Conservation (phyloP, 2,113 vertebrate genomes). For the Chelonoidis abingdonii region DNA sequence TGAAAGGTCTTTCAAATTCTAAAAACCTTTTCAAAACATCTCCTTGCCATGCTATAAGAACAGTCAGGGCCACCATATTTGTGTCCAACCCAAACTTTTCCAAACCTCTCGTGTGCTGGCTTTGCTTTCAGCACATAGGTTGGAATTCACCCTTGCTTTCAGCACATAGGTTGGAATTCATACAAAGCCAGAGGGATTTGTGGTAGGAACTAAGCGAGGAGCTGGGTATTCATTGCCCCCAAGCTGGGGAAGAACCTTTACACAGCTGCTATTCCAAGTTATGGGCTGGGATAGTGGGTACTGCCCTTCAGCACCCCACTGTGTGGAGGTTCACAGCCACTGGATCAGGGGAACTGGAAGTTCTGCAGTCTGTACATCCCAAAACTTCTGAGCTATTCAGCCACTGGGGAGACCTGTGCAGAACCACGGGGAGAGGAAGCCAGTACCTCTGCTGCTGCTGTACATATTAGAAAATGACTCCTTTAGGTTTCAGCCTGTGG, state of each 20-base stretch:
- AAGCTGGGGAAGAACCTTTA: not conserved
- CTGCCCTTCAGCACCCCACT: not conserved
- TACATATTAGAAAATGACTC: accelerated
- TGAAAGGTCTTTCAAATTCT: not conserved
- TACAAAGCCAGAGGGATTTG: not conserved
- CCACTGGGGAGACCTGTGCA: not conserved
- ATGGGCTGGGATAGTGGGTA: not conserved
- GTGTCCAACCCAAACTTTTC: not conserved
- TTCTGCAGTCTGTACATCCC: not conserved
- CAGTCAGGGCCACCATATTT: not conserved
- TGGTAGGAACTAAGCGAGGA: not conserved
- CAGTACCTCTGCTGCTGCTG: accelerated
- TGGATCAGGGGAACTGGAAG: not conserved
- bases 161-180: not conserved
- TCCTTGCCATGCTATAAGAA: not conserved
- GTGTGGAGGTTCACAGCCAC: not conserved
- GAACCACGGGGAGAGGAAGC: not conserved
- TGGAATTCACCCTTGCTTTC: not conserved
- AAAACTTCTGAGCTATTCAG: not conserved
- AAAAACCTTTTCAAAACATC: not conserved
- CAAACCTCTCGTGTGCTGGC: not conserved
- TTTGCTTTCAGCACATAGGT: not conserved
- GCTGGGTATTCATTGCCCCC: not conserved
- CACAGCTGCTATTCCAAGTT: not conserved
- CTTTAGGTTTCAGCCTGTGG: not conserved